Conservation (phyloP, 2,888 invertebrate species). For the Rhogogaster chlorosoma region DNA sequence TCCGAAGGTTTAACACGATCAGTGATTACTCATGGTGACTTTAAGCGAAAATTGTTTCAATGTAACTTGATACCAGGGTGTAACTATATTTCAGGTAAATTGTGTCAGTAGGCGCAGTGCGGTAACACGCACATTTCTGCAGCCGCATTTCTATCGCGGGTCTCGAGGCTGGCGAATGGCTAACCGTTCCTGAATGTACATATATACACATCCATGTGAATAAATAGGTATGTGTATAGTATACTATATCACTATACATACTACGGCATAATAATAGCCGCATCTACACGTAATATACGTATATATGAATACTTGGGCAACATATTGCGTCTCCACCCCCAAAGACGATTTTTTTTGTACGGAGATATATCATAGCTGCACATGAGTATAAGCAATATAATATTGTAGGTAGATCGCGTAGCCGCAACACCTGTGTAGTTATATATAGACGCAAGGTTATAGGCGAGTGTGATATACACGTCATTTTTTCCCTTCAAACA, state of each 20-base stretch:
- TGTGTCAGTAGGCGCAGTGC: constrained; percentile 65
- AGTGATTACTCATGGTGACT: not conserved
- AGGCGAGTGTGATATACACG: constrained; percentile 10
- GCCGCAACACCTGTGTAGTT: constrained; percentile 27
- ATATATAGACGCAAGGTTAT: constrained; percentile 35
- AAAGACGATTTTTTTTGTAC: constrained; percentile 1
- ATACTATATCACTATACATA: not conserved
- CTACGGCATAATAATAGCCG: not conserved
- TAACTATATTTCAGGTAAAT: constrained; percentile 57
- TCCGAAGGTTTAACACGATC: not conserved
- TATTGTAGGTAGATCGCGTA: not conserved
- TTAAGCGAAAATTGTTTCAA: constrained; percentile 17
- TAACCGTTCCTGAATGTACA: constrained; percentile 17
- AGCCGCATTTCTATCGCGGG: constrained; percentile 50
- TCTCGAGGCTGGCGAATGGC: constrained; percentile 35
- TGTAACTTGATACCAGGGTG: not conserved
- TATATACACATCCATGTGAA: not conserved
- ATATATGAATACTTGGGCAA: not conserved
- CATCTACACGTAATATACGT: not conserved
- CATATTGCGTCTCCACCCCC: not conserved
- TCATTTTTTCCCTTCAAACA: constrained; percentile 34
- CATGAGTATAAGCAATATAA: not conserved
- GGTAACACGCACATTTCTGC: constrained; percentile 65
- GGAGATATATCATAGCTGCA: not conserved
- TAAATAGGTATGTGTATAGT: not conserved